phyloP scores from a whole-genome alignment of 2,113 vertebrate species.

The Gallinago jamesoni region DNA sequence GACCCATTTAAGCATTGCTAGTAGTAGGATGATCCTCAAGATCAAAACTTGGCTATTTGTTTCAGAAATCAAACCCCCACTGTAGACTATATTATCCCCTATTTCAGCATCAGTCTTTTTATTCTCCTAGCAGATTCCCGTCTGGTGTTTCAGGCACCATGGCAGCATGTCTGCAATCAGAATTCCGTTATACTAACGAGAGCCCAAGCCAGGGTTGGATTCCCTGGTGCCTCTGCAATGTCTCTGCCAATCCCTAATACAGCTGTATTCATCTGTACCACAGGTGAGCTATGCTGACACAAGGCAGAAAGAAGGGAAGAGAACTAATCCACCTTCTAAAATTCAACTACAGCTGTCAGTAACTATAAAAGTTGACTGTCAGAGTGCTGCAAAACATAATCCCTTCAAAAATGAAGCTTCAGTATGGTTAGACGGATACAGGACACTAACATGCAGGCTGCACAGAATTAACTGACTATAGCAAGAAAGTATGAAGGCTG shows the following conservation, averaged over 20 bases:
- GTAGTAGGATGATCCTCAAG: background rate
- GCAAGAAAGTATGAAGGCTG: background rate
- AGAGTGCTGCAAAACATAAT: background rate
- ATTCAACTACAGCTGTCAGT: background rate
- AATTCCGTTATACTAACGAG: fast-evolving
- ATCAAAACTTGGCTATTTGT: background rate
- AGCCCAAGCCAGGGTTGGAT: background rate
- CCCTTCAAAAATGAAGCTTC: background rate
- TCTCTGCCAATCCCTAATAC: background rate
- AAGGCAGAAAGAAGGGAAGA: background rate
- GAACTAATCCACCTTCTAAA: background rate
- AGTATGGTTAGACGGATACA: background rate
- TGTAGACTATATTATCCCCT: fast-evolving
- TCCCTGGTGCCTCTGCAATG: background rate
- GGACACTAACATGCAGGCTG: background rate
- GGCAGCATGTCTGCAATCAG: background rate
- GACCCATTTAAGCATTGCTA: background rate
- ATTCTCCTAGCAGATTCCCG: background rate
- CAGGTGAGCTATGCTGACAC: background rate
- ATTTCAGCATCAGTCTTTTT: background rate
- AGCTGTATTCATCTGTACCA: background rate
- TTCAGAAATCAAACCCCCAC: background rate
- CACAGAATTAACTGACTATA: background rate
- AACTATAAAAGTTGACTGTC: background rate
- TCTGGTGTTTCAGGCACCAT: background rate